Base-by-base conservation (phyloP, 2,797 vertebrate species). In the Anguilla obscura region DNA sequence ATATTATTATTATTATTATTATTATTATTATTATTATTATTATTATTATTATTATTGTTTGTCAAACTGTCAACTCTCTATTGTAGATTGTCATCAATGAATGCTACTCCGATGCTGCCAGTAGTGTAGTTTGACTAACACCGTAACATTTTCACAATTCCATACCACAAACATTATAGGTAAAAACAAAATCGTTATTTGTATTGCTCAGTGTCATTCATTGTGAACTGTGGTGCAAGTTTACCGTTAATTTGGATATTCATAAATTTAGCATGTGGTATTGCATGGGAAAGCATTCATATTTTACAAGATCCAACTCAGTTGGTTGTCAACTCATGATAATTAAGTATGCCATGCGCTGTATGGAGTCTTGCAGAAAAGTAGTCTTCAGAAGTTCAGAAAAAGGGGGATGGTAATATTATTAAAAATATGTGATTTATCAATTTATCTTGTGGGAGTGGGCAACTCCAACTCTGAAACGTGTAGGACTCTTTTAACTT, bases 11-110 rank as follows among this genome's bases (percentile, higher is more conserved):
- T 33, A 56, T 69, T 63, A 69, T 36, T 14, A 85, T 24, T 30
- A 85, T 63, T 60, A 40, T 36, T 36, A 85, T 85, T 60, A 85
- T 24, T 30, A 85, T 50, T 36, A 14, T 69, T 66, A 36, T 36
- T 36, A 36, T 36, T 36, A 36, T 36, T 36, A 36, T 36, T 2
- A 33, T 33, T 33, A 33, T 33, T 33, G 48, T 86, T 48, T 36
- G 36, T 80, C 10, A 40, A 5, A 80, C 36, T 80, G 36, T 14
- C 14, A 3, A 40, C 8, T 14, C 9, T 60, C 9, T 60, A 16
- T 60, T 14, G 56, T 60, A 21, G 56, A 21, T 18, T 60, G 14
- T 60, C 18, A 60, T 60, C 56, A 60, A 3, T 60, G 14, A 60
- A 60, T 60, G 18, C 56, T 60, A 60, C 2, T 60, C 56, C 10